Percentiles rank a stretch among this genome's conserved stretches.
These are phyloP conservation scores for Odocoileus virginianus DNA, from an alignment of 2,113 vertebrate species.

Conservation along the genomic window DNA sequence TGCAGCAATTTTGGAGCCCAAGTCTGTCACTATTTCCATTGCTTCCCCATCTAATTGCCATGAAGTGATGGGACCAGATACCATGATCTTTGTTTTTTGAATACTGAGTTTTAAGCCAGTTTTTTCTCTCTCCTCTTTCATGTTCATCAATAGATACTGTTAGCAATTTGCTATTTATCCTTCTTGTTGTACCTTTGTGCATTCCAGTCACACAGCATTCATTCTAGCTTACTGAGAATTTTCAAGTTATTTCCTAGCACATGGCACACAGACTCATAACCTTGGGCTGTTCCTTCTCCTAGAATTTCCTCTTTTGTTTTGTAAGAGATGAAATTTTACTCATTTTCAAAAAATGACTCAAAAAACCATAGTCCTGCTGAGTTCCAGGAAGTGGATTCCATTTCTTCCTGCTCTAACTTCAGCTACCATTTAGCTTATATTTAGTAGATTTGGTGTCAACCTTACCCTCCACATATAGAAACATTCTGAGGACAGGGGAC, in stretches of 20 bases:
- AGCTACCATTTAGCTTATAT: neutral
- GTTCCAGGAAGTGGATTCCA: neutral
- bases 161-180: neutral
- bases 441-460: neutral
- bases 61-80: neutral
- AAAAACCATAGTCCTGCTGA: neutral
- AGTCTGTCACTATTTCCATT: neutral
- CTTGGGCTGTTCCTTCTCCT: neutral
- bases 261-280: neutral
- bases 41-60: neutral
- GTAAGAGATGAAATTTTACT: neutral
- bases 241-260: neutral
- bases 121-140: neutral
- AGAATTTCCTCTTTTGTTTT: neutral
- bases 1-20: neutral
- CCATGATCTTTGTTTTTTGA: neutral
- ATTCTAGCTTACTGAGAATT: neutral
- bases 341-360: neutral
- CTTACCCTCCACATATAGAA: neutral
- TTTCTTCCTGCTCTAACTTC: neutral
- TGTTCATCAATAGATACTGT: neutral
- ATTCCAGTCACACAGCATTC: neutral
- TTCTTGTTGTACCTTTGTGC: neutral
- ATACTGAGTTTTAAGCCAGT: neutral
- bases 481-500: neutral